phyloP scores from a whole-genome alignment of 53 echinoderm and acorn worm genomes.

The Hippasteria phrygiana region DNA sequence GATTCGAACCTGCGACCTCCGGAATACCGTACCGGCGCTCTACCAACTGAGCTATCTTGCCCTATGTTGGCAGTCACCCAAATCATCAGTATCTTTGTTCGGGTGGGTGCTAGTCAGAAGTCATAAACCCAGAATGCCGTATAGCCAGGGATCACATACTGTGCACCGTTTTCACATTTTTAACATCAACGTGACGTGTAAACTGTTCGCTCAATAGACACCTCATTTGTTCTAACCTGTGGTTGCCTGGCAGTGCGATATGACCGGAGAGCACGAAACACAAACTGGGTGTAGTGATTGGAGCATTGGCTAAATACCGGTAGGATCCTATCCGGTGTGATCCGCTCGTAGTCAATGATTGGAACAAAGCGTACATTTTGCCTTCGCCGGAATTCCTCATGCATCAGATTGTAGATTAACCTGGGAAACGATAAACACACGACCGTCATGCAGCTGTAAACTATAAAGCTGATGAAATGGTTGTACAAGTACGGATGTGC shows the following conservation, averaged over 20 bases:
- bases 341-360: constrained; percentile 10
- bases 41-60: no score
- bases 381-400: constrained; percentile 9
- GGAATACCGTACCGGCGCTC: no score
- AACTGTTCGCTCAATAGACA: constrained; percentile 8
- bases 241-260: not conserved
- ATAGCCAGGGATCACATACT: no score
- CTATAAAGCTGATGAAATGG: not conserved
- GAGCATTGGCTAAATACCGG: not conserved
- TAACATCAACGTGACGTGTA: not conserved
- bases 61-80: no score
- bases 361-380: constrained; percentile 72
- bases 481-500: not conserved
- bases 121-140: no score
- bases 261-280: not conserved
- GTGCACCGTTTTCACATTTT: not conserved
- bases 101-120: no score
- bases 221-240: not conserved
- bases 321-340: not conserved
- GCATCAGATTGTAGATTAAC: constrained; percentile 47
- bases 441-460: not conserved
- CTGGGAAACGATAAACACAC: constrained; percentile 29
- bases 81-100: no score
- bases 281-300: not conserved
- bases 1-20: no score